phyloP scores from a whole-genome alignment of 2,113 vertebrate species.

The Mustela nigripes region DNA sequence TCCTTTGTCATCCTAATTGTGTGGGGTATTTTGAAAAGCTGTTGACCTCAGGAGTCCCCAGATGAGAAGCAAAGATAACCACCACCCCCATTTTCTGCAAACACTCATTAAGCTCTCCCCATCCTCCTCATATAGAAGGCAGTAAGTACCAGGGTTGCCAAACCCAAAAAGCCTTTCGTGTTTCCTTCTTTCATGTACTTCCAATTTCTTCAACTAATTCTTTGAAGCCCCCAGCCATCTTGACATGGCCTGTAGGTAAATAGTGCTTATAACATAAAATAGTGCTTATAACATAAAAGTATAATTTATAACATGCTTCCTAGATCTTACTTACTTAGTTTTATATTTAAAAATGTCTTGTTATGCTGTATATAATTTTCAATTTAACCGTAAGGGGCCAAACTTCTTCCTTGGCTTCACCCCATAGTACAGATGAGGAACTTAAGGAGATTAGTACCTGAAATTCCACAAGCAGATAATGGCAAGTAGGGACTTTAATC shows the following conservation, averaged over 20 bases:
- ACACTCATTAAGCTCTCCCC: neutral
- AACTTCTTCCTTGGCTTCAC: neutral
- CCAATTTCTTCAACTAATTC: neutral
- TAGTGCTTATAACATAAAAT: neutral
- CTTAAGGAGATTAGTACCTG: neutral
- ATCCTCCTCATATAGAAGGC: neutral
- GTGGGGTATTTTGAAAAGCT: neutral
- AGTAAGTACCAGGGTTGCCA: neutral
- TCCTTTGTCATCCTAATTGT: neutral
- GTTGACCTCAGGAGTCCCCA: neutral
- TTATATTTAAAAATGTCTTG: constrained; percentile 23
- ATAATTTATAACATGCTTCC: neutral
- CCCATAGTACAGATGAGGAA: neutral
- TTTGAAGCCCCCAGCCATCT: neutral
- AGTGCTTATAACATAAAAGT: neutral
- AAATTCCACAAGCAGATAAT: neutral
- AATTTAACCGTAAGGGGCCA: neutral
- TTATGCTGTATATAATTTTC: neutral
- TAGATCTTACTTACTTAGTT: neutral
- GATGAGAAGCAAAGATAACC: neutral
- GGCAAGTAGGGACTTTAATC: neutral
- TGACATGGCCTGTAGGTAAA: neutral
- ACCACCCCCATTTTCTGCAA: neutral
- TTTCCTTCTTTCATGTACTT: neutral
- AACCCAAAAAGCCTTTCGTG: neutral